phyloP scores from a whole-genome alignment of 2,797 vertebrate species.

The Poecilia gillii region DNA sequence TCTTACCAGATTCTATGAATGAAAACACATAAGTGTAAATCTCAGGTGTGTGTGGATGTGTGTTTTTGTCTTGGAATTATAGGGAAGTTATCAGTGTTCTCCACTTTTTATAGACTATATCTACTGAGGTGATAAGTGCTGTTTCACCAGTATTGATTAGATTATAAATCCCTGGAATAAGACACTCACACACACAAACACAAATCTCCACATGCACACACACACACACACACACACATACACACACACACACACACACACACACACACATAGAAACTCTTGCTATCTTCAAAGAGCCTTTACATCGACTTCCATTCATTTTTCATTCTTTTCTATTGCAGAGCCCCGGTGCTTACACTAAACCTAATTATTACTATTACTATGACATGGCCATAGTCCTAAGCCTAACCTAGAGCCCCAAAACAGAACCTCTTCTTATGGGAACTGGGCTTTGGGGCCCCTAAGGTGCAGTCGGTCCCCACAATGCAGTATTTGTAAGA shows the following conservation, averaged over 20 bases:
- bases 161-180: conserved; percentile 60
- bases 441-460: too few relatives aligned
- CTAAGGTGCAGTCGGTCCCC: too few relatives aligned
- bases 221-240: conserved; percentile 8
- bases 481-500: too few relatives aligned
- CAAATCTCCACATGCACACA: conserved; percentile 15
- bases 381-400: too few relatives aligned
- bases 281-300: too few relatives aligned
- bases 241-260: conserved; percentile 9
- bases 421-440: background rate
- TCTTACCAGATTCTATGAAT: background rate
- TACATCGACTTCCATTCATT: too few relatives aligned
- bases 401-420: background rate
- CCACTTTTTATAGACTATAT: conserved; percentile 71
- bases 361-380: too few relatives aligned
- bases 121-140: conserved; percentile 62
- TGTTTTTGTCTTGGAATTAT: conserved; percentile 30
- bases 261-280: too few relatives aligned
- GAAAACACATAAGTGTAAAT: conserved; percentile 17
- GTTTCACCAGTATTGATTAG: conserved; percentile 76
- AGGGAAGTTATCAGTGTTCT: conserved; percentile 69
- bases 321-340: too few relatives aligned
- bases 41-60: conserved; percentile 16
- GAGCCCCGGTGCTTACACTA: too few relatives aligned
- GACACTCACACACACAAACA: conserved; percentile 22